phyloP scores from a whole-genome alignment of 64 coral and sea anemone species.

The Pocillopora damicornis region DNA sequence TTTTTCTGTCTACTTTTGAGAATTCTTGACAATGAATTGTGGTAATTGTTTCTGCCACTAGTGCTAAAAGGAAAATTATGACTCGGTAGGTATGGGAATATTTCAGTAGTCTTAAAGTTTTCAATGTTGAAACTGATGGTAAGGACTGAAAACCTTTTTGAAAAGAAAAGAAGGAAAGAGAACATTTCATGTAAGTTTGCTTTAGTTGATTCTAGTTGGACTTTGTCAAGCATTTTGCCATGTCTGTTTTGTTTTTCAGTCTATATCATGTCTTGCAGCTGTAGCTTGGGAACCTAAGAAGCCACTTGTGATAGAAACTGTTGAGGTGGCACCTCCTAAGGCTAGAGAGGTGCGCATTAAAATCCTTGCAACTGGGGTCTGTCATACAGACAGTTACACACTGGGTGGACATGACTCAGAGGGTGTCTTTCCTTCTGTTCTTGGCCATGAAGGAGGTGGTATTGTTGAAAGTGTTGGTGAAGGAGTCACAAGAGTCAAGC shows the following conservation, averaged over 20 bases:
- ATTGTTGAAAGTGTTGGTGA: slow-evolving; percentile 94
- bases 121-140: not conserved
- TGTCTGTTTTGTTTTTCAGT: slow-evolving; percentile 19
- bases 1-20: too few relatives aligned
- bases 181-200: not conserved
- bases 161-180: not conserved
- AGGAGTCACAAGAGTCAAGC: slow-evolving; percentile 78
- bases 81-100: too few relatives aligned
- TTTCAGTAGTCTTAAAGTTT: too few relatives aligned
- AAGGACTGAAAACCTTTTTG: not conserved
- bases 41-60: too few relatives aligned
- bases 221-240: not conserved
- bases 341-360: slow-evolving; percentile 80
- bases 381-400: slow-evolving; percentile 75
- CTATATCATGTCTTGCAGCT: slow-evolving; percentile 74
- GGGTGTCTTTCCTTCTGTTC: slow-evolving; percentile 63
- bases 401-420: slow-evolving; percentile 64
- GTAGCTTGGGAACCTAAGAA: slow-evolving; percentile 83
- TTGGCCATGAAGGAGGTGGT: slow-evolving; percentile 92
- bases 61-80: too few relatives aligned
- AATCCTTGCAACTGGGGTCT: slow-evolving; percentile 87
- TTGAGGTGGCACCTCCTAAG: slow-evolving; percentile 83
- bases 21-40: too few relatives aligned
- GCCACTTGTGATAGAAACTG: slow-evolving; percentile 76
- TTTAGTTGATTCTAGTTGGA: not conserved